Evolutionary conservation across 2,888 invertebrate species (phyloP), one percentile per base, ranked within the genome.

Genomic region (Andrena haemorrhoa): DNA sequence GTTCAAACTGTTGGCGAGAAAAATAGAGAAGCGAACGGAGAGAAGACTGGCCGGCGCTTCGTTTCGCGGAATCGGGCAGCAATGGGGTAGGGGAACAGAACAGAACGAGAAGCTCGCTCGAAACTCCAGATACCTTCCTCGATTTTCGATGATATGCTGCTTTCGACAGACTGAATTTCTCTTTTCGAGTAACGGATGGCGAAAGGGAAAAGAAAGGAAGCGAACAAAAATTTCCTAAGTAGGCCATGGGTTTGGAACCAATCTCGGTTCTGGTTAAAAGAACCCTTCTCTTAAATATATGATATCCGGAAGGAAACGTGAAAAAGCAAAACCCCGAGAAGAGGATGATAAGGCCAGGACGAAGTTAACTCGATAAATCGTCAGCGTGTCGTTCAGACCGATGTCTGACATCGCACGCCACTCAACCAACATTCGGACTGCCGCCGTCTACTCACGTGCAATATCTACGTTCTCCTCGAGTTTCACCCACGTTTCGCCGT

Each of bases 281-380:
- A 58, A 58, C 2, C 29, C 26, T 58, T 26, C 8, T 3, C 3
- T 72, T 7, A 26, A 72, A 72, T 35, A 12, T 23, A 56, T 0
- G 26, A 10, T 4, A 58, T 12, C 6, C 8, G 23, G 4, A 41
- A 5, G 10, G 16, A 47, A 63, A 31, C 16, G 10, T 23, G 12
- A 58, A n/a, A 49, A 10, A 41, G 31, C 29, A 33, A 26, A 49
- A 2, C 20, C 10, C 23, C 8, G 72, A 8, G 49, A 31, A 66
- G 20, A 35, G 33, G 47, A 31, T 4, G 78, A 79, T 68, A 72
- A 75, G 71, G 72, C 76, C 60, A 88, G 82, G 64, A 88, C 84
- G n/a, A 81, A 86, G 76, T 76, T 76, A 78, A 88, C 85, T 87
- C 89, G 85, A 92, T 92, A 92, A 91, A 92, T 92, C 89, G 88